Conservation (phyloP, 2,113 vertebrate species). For the Osmerus mordax region DNA sequence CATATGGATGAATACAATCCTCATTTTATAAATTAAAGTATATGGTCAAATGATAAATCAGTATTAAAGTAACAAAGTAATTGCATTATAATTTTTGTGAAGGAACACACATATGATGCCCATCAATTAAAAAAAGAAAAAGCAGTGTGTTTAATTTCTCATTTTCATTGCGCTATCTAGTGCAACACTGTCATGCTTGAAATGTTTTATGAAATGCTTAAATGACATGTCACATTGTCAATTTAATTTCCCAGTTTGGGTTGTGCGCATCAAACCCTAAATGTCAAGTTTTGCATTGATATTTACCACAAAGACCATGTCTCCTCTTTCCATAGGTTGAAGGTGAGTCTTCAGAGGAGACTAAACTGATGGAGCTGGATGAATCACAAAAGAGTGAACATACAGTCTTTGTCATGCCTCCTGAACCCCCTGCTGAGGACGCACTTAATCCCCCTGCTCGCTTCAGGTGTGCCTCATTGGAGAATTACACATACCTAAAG, state of each 20-base stretch:
- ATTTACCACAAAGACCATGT: neutral
- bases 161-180: too few species aligned
- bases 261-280: neutral
- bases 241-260: neutral
- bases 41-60: too few species aligned
- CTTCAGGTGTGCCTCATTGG: conserved; percentile 76
- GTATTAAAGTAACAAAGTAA: too few species aligned
- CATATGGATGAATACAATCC: too few species aligned
- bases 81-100: too few species aligned
- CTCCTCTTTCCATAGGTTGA: conserved; percentile 77
- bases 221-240: too few species aligned
- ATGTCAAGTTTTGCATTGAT: neutral
- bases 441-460: conserved; percentile 69
- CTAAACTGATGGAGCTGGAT: conserved; percentile 88
- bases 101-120: too few species aligned
- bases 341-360: conserved; percentile 83
- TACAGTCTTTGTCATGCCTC: conserved; percentile 93
- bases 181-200: too few species aligned
- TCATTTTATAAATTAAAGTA: too few species aligned
- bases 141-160: too few species aligned
- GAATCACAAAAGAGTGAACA: conserved; percentile 97
- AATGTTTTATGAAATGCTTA: too few species aligned
- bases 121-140: too few species aligned
- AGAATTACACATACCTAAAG: neutral
- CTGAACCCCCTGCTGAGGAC: conserved; percentile 76